Base-by-base conservation (phyloP, 2,888 invertebrate species). In the Gastrophysa polygoni region DNA sequence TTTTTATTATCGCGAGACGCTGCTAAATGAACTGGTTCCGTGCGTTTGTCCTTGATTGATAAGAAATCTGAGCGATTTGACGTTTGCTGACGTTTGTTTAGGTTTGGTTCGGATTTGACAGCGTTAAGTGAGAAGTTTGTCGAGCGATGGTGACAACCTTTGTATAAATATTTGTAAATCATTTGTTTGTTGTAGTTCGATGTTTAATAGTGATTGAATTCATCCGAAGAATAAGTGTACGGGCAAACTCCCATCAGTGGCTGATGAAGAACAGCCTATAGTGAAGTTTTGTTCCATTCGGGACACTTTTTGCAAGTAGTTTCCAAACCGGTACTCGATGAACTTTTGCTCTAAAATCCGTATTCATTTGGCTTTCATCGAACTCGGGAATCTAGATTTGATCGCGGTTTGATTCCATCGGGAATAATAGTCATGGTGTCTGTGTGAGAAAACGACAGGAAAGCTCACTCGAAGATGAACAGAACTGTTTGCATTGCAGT, bases 321-420 rank as follows among this genome's bases (percentile, higher is more conserved):
- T 20, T 10, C 52, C 47, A 51, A 61, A 68, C 68, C 68, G 68
- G 65, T 65, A 68, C 57, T 57, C 54, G 55, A 55, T 68, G 68
- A 68, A 68, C 68, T 68, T 61, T 65, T 65, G 68, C 59, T 65
- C 68, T 59, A 61, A 66, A 68, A 65, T 63, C 57, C 57, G 17
- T 51, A 60, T 51, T 59, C 48, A 29, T 24, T 3, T 24, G 4
- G 7, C 7, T 5, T 16, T 24, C 20, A 54, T 54, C 43, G 34
- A 54, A 54, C 16, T 38, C 20, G 24, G 43, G 11, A 43, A 34
- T 52, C 18, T 6, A 1, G 43, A 43, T 17, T 16, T 43, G 24
- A 28, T 38, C 38, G 18, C 38, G 17, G 14, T 54, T 11, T 14
- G 16, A 24, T 28, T 29, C 16, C 43, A 24, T 10, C 18, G n/a